Base-by-base conservation (phyloP, 64 coral and sea anemone genomes). In the Anthopleura sola region DNA sequence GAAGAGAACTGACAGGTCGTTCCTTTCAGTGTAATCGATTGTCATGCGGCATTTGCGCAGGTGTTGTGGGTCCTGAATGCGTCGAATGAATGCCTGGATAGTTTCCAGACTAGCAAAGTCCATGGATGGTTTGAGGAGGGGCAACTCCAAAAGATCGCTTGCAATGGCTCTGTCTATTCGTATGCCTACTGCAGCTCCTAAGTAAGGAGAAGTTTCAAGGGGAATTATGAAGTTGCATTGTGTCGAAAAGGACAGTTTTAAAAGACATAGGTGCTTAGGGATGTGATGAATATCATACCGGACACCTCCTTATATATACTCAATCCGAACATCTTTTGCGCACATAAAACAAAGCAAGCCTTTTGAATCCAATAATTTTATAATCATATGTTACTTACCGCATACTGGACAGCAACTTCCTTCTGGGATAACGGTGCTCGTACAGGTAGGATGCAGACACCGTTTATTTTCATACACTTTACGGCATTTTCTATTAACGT, bases 1-100 rank as follows among this genome's bases (percentile, higher is more conserved):
- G 55, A 82, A 97, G n/a, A 97, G 83, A 24, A 97, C 90, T 12
- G 94, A 97, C 5, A 97, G 37, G 36, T 97, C 94, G 68, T 97
- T 89, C 36, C 89, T 92, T 36, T 97, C 90, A 26, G 88, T 86
- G 40, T 92, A 89, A 86, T 97, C 90, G 11, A 82, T 68, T 23
- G 94, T 92, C 55, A 97, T 74, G 26, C 88, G 79, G 78, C 94
- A 97, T 37, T 84, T 97, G 9, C 51, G 36, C 14, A 74, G 18
- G 34, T 54, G 46, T 16, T 74, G 66, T 24, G 33, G 14, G 80
- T 96, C 50, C 12, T 75, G 83, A 16, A 84, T 82, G 80, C 17
- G 39, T 64, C 87, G 66, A 29, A 96, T 60, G 24, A 50, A 75
- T 48, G 76, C 32, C 34, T 89, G 79, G 66, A 96, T 83, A 23